Evolutionary conservation across 1,140 invertebrate species (phyloP).

Genomic region (Papilio glaucus): DNA sequence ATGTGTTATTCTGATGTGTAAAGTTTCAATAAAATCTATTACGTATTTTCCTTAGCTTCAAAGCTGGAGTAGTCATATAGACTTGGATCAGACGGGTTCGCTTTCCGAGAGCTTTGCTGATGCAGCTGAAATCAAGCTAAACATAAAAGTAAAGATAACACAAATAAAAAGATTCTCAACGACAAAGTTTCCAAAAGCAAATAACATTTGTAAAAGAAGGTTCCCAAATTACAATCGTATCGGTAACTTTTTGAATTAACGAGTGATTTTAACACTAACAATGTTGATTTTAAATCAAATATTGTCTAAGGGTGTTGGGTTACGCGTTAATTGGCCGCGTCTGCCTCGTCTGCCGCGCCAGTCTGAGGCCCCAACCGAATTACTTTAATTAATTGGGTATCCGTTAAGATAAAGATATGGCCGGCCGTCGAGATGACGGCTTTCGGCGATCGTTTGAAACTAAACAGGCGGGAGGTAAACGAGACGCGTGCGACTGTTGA

Average conservation of each 20-base stretch:
- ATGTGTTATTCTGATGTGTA: too few species aligned
- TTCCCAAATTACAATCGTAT: background rate
- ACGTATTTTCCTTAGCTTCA: too few species aligned
- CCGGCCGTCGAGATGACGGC: background rate
- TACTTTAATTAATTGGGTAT: conserved; percentile 25
- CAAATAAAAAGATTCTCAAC: background rate
- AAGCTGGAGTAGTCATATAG: too few species aligned
- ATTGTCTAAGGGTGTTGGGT: background rate
- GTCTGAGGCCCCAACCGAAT: background rate
- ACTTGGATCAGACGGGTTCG: too few species aligned
- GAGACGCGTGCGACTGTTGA: background rate
- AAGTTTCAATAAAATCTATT: too few species aligned
- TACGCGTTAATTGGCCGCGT: conserved; percentile 6
- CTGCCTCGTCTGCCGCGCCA: background rate
- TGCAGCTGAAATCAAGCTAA: too few species aligned
- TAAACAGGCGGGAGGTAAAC: background rate
- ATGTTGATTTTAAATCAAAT: background rate
- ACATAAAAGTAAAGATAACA: too few species aligned
- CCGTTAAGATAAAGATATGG: conserved; percentile 12
- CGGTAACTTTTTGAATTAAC: background rate
- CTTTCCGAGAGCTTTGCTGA: too few species aligned
- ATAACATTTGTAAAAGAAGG: background rate
- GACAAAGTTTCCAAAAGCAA: background rate
- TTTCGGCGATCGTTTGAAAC: conserved; percentile 23
- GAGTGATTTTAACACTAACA: conserved; percentile 13